Evolutionary conservation across 1,140 invertebrate species (phyloP), one percentile per base, ranked within the genome.

Genomic region (Lordiphosa collinella): DNA sequence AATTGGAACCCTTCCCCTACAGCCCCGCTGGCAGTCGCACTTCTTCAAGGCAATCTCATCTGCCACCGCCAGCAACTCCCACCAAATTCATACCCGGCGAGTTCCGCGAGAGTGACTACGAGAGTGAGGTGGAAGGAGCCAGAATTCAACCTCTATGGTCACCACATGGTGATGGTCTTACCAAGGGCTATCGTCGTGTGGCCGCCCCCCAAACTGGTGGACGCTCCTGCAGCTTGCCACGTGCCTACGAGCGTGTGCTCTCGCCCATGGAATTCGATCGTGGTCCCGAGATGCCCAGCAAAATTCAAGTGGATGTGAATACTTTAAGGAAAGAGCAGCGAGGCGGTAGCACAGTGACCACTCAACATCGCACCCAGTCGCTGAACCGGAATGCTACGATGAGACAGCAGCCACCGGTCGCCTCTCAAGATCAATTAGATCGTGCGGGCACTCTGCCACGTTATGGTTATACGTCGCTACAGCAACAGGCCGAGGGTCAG

Each of bases 51-150:
- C 82, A 87, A 11, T 76, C 80, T 9, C 89, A 76, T 76, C 50
- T 89, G 35, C 91, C 90, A 34, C 89, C 90, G 47, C 90, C 80
- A 13, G 91, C 92, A 1, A 92, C 87, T 4, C 93, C 93, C 1
- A 93, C 90, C 0, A 94, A 93, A 79, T 94, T 94, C 72, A 79
- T 93, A 13, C 91, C 91, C 8, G 93, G 92, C 5, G 92, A 94
- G 52, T 93, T 92, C 52, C 88, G 91, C 1, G 93, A 94, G 63
- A 93, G 92, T 35, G 93, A 94, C 60, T 94, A 94, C 63, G 93
- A 94, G 61, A 94, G 92, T 86, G 93, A 94, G 59, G 88, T 91
- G 1, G 93, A 94, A 40, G 87, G 86, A n/a, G 89, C 89, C 0
- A 89, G 88, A 63, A 93, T 93, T 49, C 91, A 90, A 41, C 90